Evolutionary conservation across 2,888 invertebrate species (phyloP).

Genomic region (Caenorhabditis becei): DNA sequence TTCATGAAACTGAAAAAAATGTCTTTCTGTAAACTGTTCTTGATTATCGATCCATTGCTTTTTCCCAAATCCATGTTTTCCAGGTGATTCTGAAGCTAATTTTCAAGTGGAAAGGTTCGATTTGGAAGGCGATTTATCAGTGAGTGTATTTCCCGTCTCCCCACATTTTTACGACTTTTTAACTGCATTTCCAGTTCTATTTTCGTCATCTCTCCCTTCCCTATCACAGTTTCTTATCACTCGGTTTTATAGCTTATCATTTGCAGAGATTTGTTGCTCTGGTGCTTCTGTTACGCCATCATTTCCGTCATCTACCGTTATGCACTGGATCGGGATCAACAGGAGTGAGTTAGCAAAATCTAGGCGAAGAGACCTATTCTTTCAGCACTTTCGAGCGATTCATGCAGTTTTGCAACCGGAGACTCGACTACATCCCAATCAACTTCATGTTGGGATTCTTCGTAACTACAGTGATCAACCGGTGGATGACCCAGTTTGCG

Average conservation of each 20-base stretch:
- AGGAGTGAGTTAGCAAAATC: constrained; percentile 63
- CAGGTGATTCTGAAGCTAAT: constrained; percentile 66
- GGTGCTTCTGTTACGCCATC: constrained; percentile 61
- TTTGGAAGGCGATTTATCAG: constrained; percentile 70
- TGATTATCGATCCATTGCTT: not conserved
- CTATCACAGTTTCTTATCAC: constrained; percentile 16
- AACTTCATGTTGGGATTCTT: constrained; percentile 76
- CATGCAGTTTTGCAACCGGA: constrained; percentile 66
- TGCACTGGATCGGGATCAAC: constrained; percentile 61
- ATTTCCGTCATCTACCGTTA: constrained; percentile 66
- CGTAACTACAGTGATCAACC: constrained; percentile 73
- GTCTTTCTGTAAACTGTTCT: too few relatives aligned
- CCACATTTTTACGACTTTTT: not conserved
- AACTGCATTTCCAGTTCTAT: constrained; percentile 20
- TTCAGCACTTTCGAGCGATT: constrained; percentile 70
- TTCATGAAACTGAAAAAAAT: too few relatives aligned
- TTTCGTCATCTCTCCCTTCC: constrained; percentile 37
- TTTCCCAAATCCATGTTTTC: constrained; percentile 27
- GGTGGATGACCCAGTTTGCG: constrained; percentile 67
- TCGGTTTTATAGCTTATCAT: not conserved
- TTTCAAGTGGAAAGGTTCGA: constrained; percentile 69
- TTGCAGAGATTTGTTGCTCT: constrained; percentile 63
- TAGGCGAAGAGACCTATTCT: too few relatives aligned
- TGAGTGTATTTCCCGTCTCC: constrained; percentile 6
- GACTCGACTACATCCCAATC: constrained; percentile 70